Evolutionary conservation across 2,113 vertebrate species (phyloP), one percentile per base, ranked within the genome.

Genomic region (Nerophis lumbriciformis): DNA sequence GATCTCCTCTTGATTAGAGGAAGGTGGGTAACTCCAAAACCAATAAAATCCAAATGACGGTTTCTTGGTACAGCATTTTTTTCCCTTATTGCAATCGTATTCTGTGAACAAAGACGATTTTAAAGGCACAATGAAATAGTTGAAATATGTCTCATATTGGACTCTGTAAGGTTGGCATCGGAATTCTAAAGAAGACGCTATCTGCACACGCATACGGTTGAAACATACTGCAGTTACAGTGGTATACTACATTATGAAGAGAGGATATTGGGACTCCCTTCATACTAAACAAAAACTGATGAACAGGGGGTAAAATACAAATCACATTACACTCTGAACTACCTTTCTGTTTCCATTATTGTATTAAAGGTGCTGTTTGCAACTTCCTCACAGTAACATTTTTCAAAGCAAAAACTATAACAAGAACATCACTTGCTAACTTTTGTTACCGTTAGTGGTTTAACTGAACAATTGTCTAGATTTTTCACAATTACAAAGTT

Each of bases 61-160:
- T 45, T 12, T 4, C 42, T 45, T 45, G 42, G 42, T 45, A 9
- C 64, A 58, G 63, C 72, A 73, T 69, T 71, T 74, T 61, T 71
- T 44, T 54, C 36, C 68, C 69, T 78, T 75, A 63, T 73, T 64
- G 37, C 52, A 61, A 47, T 69, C 66, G 59, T 75, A 67, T 67
- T 64, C 65, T 71, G 66, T 13, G 53, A 68, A 74, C 48, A 60
- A 69, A 61, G 58, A 75, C 28, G 28, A 73, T 72, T 84, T 56
- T 63, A 50, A 16, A 69, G 66, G 65, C 28, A 74, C 47, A 60
- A 58, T 59, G 49, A 73, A 52, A 65, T 53, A 69, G 49, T 75
- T 70, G 62, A 55, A 68, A 48, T 59, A 39, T 8, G 47, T 68
- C 66, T 83, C 78, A 72, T 77, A 80, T 77, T 75, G 61, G 55